Base-by-base conservation (phyloP, 2,797 vertebrate species). In the Moxostoma hubbsi region DNA sequence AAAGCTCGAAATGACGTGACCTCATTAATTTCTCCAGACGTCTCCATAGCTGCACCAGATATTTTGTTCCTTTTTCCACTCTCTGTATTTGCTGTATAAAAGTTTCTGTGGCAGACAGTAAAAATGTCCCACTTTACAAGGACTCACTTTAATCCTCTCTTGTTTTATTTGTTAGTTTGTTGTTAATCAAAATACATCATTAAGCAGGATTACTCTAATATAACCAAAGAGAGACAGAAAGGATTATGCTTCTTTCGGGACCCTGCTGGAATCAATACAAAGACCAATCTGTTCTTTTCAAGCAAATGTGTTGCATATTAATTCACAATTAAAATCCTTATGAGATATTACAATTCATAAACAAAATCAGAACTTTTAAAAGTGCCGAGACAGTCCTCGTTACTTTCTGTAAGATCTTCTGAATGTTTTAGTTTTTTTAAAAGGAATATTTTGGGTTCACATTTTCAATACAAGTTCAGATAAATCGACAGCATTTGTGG, bases 21-120 rank as follows among this genome's bases (percentile, higher is more conserved):
- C 92, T 95, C 94, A 95, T 96, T 96, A 94, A 93, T 92, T 92
- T 88, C 88, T 86, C 85, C 92, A 94, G 95, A 95, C 92, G 89
- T 94, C 88, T 93, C 89, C 88, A 87, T 92, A 88, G 87, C 86
- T 89, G 89, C 86, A 86, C 88, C 90, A 84, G 89, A 72, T 89
- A 87, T 88, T 15, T 89, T 85, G 86, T 57, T 51, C 75, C 58
- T 69, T 81, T 51, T 18, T 8, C 5, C 24, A 16, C 69, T 67
- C 59, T 70, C 78, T 84, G 80, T 66, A 10, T 53, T 57, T 67
- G 16, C 50, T 43, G 11, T 18, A 45, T 57, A 24, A 4, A 4
- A 36, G 53, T 75, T 76, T 51, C 78, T 61, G 68, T 81, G 62
- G 66, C 83, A 82, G 74, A 77, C 61, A 53, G 81, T 15, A 51